A percentile compares a stretch with the other conserved stretches of the same genome.
phyloP scores from a whole-genome alignment of 2,113 vertebrate genomes.

The Noctilio leporinus region DNA sequence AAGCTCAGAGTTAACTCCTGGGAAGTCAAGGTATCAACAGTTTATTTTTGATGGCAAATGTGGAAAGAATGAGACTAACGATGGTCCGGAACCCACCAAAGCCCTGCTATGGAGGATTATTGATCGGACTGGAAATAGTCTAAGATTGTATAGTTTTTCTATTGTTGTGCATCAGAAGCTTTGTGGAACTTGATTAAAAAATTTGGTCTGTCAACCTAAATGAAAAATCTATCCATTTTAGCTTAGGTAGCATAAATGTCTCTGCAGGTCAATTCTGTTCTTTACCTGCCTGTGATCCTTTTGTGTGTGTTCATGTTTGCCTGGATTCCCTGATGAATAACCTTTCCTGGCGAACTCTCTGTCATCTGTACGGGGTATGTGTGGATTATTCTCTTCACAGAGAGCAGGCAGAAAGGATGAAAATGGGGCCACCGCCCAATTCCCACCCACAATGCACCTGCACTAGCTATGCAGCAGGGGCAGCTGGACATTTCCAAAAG shows the following conservation, averaged over 20 bases:
- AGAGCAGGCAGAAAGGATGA: neutral
- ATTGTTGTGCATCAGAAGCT: neutral
- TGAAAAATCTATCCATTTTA: neutral
- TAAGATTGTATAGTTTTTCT: neutral
- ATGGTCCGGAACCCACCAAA: neutral
- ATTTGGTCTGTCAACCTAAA: neutral
- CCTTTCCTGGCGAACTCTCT: neutral
- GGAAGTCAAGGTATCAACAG: neutral
- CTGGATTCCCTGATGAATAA: neutral
- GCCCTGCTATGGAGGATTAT: neutral
- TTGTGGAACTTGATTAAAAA: neutral
- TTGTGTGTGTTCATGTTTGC: neutral
- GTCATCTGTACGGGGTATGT: neutral
- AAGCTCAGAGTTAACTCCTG: neutral
- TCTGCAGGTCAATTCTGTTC: neutral
- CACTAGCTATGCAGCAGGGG: neutral
- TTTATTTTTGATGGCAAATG: neutral
- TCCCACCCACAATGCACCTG: neutral
- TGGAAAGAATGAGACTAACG: neutral
- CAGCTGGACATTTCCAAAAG: neutral
- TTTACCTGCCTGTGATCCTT: neutral
- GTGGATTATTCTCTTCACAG: neutral
- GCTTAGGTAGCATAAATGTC: neutral
- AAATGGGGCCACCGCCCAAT: neutral
- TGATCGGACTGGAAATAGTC: neutral